phyloP scores from a whole-genome alignment of 2,888 invertebrate genomes.

The Boloria euphrosyne region DNA sequence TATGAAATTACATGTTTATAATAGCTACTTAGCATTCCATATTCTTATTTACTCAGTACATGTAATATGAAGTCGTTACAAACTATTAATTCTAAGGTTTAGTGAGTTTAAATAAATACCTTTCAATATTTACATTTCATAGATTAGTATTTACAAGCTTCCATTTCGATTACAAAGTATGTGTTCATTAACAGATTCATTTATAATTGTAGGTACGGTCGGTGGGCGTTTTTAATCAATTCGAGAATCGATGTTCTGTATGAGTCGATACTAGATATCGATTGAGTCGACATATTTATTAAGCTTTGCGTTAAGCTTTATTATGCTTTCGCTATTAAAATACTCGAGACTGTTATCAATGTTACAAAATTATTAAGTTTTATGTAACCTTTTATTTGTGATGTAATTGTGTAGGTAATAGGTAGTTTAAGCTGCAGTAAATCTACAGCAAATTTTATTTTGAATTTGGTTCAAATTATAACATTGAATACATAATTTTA shows the following conservation, averaged over 20 bases:
- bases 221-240: conserved; percentile 28
- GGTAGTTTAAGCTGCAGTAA: too few relatives aligned
- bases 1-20: conserved; percentile 2
- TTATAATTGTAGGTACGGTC: conserved; percentile 20
- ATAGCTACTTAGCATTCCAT: conserved; percentile 4
- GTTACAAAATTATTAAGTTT: too few relatives aligned
- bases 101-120: background rate
- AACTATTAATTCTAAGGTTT: conserved; percentile 5
- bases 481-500: too few relatives aligned
- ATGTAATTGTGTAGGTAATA: too few relatives aligned
- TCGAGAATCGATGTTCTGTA: conserved; percentile 25
- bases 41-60: conserved; percentile 18
- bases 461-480: too few relatives aligned
- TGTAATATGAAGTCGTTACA: background rate
- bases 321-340: too few relatives aligned
- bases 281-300: conserved; percentile 26
- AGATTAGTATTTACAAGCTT: too few relatives aligned
- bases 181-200: conserved; percentile 28
- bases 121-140: background rate
- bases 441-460: too few relatives aligned
- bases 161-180: conserved; percentile 18
- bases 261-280: conserved; percentile 24
- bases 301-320: background rate
- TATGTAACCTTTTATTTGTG: too few relatives aligned
- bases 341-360: too few relatives aligned